Conservation (phyloP, 2,113 vertebrate genomes). For the Progne subis region DNA sequence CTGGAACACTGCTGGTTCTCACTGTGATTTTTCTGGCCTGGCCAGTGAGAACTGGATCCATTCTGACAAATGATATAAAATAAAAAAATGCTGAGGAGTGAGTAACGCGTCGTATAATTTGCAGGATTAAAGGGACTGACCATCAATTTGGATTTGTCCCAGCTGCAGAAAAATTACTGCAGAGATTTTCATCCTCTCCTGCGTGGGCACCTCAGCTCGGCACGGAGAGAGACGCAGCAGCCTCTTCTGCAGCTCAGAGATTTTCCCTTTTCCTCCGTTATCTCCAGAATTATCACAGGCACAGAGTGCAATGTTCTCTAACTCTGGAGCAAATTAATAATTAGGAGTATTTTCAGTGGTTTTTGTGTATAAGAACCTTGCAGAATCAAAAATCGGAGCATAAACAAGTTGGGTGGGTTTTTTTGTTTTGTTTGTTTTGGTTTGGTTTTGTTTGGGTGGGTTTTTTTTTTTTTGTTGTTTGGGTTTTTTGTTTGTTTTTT, state of each 20-base stretch:
- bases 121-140: background rate
- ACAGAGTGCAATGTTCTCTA: background rate
- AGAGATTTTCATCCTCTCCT: background rate
- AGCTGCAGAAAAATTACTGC: background rate
- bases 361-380: background rate
- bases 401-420: background rate
- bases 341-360: background rate
- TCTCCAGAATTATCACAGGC: background rate
- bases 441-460: too few species aligned
- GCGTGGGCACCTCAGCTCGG: background rate
- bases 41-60: background rate
- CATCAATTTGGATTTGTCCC: background rate
- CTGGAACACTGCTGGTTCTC: slow-evolving; percentile 4
- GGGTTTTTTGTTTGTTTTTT: too few species aligned
- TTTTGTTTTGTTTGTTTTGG: too few species aligned
- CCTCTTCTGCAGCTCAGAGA: background rate
- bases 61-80: background rate
- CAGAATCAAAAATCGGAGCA: background rate
- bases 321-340: background rate
- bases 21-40: slow-evolving; percentile 10
- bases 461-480: background rate
- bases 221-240: background rate
- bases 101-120: background rate
- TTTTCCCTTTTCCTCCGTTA: background rate
- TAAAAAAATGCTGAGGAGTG: slow-evolving; percentile 56